phyloP scores from a whole-genome alignment of 2,888 invertebrate genomes.

The Standfussiana lucernea region DNA sequence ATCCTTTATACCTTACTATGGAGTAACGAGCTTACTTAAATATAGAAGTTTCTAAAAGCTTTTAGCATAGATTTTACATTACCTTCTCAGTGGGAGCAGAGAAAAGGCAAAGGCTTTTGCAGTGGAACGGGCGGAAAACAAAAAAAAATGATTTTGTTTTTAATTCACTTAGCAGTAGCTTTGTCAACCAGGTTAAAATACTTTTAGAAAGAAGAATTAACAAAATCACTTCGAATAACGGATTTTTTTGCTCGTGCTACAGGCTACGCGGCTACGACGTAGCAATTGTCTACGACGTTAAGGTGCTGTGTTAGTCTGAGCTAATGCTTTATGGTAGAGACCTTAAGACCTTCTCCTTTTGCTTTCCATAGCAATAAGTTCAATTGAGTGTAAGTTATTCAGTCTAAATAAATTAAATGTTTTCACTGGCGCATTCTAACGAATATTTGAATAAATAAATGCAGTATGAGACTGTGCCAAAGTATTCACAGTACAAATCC shows the following conservation, averaged over 20 bases:
- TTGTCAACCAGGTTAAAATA: not conserved
- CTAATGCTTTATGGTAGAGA: not conserved
- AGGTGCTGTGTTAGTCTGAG: not conserved
- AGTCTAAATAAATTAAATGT: not conserved
- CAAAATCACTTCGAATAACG: not conserved
- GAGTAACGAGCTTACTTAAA: not conserved
- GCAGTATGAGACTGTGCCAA: not conserved
- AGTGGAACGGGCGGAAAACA: too few relatives aligned
- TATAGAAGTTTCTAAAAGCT: slow-evolving; percentile 1
- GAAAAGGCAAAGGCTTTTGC: not conserved
- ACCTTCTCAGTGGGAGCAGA: not conserved
- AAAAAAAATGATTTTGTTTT: not conserved
- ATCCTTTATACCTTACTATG: too few relatives aligned
- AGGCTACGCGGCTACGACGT: slow-evolving; percentile 20
- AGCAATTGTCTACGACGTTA: slow-evolving; percentile 31
- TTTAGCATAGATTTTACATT: not conserved
- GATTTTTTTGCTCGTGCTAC: not conserved
- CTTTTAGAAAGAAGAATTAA: not conserved
- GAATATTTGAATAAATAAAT: not conserved
- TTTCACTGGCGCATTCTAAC: too few relatives aligned
- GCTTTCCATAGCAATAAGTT: not conserved
- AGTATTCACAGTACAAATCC: not conserved
- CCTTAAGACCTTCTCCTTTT: not conserved
- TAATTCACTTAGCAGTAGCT: not conserved
- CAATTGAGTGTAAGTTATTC: too few relatives aligned